Evolutionary conservation across 2,888 invertebrate genomes (phyloP), one percentile per base, ranked within the genome.

Genomic region (Spialia ferax): DNA sequence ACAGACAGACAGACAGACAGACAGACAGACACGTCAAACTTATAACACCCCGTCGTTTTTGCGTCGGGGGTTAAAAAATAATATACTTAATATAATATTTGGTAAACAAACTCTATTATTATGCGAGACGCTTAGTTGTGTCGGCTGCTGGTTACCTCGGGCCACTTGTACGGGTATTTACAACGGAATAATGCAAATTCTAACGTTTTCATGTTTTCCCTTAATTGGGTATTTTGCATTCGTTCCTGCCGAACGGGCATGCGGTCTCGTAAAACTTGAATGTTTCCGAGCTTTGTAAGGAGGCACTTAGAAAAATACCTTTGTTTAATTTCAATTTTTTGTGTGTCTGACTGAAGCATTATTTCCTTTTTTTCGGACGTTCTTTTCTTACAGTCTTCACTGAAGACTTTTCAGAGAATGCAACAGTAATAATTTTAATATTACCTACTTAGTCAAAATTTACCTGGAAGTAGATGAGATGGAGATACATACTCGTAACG

Each of bases 191-290:
- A 60, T 60, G 60, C 48, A 60, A 60, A 60, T 60, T 29, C 11
- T 60, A 52, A 66, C 57, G 56, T 48, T 57, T 70, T 55, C 26
- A 54, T 59, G 18, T 59, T 59, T 23, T 13, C 59, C 59, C 42
- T 59, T 59, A 59, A 59, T 59, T 59, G 59, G 59, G 59, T 23
- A 59, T 59, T 59, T 59, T 59, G 26, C 59, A 59, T 59, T 57
- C 57, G 59, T 42, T 57, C 6, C 57, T 22, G 3, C 38, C 22
- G 8, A 57, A 57, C 35, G 35, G 29, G 57, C 2, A 8, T 42
- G 57, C 57, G 57, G 57, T 57, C 20, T 38, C 35, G 22, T 57
- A 57, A 57, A 38, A 38, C 57, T 57, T n/a, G 2, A 1, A 15
- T 32, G 22, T 57, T 57, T 45, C 42, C n/a, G 3, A 62, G 22